phyloP scores from a whole-genome alignment of 2,113 vertebrate species.

The Philantomba maxwellii region DNA sequence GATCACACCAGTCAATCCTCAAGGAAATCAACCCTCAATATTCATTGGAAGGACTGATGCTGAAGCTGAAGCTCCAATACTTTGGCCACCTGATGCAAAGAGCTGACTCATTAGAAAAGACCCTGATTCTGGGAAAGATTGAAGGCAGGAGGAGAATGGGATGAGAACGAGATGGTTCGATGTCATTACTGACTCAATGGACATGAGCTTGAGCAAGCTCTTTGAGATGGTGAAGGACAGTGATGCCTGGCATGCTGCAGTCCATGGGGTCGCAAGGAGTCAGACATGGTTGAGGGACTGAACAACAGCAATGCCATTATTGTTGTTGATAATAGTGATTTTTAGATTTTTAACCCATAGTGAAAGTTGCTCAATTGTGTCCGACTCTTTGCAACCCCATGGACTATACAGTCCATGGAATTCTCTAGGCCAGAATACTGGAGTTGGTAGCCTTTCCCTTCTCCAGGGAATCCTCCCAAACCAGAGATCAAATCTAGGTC shows the following conservation, averaged over 20 bases:
- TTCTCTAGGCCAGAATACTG: not conserved
- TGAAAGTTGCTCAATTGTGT: not conserved
- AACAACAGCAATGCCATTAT: not conserved
- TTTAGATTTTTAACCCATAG: not conserved
- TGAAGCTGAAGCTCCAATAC: not conserved
- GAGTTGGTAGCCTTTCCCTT: not conserved
- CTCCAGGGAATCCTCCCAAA: not conserved
- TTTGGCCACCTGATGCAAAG: not conserved
- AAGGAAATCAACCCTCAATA: not conserved
- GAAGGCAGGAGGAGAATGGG: not conserved
- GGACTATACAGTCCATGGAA: not conserved
- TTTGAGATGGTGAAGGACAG: not conserved
- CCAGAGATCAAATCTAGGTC: not conserved
- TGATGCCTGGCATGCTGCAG: not conserved
- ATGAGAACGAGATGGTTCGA: not conserved
- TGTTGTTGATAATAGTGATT: not conserved
- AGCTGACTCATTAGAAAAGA: not conserved
- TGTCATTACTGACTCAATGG: not conserved
- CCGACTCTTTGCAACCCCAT: not conserved
- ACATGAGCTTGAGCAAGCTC: not conserved
- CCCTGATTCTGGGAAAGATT: not conserved
- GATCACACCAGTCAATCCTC: not conserved
- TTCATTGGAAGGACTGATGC: not conserved
- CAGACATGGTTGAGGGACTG: not conserved
- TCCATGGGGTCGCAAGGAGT: not conserved